Evolutionary conservation across 2,797 vertebrate genomes (phyloP).

Genomic region (Oreochromis grahami): DNA sequence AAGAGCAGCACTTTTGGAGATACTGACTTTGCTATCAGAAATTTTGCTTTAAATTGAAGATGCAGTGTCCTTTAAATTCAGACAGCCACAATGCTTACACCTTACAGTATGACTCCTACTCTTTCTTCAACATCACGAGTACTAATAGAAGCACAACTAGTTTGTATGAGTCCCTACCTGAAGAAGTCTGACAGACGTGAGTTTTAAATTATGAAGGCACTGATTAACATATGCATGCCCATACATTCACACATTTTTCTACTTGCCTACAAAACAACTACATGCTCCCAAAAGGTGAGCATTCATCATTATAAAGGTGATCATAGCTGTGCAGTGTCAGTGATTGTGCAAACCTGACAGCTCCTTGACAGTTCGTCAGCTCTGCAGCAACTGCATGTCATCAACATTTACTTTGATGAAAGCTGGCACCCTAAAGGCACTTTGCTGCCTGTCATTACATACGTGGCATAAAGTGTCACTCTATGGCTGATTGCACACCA

Average conservation of each 20-base stretch:
- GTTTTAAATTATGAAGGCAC: background rate
- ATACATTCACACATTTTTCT: background rate
- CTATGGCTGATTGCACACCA: background rate
- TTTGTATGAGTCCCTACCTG: background rate
- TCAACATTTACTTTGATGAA: slow-evolving; percentile 63
- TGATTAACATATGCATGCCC: background rate
- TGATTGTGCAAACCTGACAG: slow-evolving; percentile 56
- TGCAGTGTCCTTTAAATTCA: background rate
- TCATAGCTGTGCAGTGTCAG: slow-evolving; percentile 33
- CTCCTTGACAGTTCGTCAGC: slow-evolving; percentile 59
- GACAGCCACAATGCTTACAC: background rate
- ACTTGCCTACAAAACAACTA: slow-evolving; percentile 12
- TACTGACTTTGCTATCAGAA: background rate
- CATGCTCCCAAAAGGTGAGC: slow-evolving; percentile 24
- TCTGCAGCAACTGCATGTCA: slow-evolving; percentile 63
- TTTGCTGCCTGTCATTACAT: slow-evolving; percentile 39
- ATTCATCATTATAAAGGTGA: slow-evolving; percentile 65
- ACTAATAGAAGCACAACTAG: background rate
- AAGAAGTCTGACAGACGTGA: background rate
- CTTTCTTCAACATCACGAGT: background rate
- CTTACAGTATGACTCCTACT: background rate
- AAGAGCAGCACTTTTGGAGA: background rate
- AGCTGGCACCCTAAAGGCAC: slow-evolving; percentile 56
- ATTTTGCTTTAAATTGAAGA: background rate
- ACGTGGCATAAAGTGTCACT: slow-evolving; percentile 8